These are phyloP conservation scores for Rhincodon typus DNA, from an alignment of 2,797 vertebrate genomes.

Conservation along the genomic window DNA sequence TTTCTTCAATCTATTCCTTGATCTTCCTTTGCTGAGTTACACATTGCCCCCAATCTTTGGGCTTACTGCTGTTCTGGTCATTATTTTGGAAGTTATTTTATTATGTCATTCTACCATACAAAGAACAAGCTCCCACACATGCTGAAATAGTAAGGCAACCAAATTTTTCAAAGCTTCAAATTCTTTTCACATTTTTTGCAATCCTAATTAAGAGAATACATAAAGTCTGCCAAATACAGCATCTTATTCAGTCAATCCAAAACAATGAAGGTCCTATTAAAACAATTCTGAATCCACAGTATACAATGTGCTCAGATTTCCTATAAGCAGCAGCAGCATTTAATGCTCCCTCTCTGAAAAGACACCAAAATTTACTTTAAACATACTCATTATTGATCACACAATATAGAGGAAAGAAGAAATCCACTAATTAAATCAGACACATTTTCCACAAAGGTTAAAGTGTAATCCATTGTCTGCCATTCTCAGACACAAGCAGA, in stretches of 20 bases:
- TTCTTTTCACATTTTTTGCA: not conserved
- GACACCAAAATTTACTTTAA: not conserved
- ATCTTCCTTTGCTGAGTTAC: too few species aligned
- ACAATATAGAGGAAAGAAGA: not conserved
- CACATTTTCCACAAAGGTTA: not conserved
- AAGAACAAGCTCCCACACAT: not conserved
- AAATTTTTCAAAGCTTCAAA: not conserved
- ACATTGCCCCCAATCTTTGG: too few species aligned
- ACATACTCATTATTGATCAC: not conserved
- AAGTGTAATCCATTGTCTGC: not conserved
- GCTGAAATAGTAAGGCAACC: not conserved
- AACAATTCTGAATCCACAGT: not conserved
- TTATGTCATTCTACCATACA: not conserved
- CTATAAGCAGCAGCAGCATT: not conserved
- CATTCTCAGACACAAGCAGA: not conserved
- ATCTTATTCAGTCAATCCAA: not conserved
- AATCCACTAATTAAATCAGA: not conserved
- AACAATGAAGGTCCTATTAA: not conserved
- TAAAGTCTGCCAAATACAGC: not conserved
- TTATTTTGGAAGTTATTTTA: not conserved
- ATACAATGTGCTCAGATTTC: not conserved
- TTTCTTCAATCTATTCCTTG: too few species aligned
- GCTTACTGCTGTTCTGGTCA: too few species aligned
- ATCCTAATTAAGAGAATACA: not conserved
- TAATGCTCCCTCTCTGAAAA: not conserved